phyloP scores from a whole-genome alignment of 2,888 invertebrate genomes.

The Timema podura region DNA sequence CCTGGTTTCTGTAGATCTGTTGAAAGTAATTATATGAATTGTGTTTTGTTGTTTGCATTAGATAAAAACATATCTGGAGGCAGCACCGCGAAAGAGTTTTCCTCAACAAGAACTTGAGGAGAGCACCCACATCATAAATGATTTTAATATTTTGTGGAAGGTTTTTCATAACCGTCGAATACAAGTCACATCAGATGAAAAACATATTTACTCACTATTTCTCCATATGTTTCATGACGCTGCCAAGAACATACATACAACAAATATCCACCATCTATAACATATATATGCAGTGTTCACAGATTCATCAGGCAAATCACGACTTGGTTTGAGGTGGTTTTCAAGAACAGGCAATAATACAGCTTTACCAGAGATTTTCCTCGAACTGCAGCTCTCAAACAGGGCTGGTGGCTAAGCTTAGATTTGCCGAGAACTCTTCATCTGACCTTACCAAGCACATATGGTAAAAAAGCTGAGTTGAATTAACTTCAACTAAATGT shows the following conservation, averaged over 20 bases:
- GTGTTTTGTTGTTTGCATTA: slow-evolving; percentile 2
- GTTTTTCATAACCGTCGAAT: not conserved
- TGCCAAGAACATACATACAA: slow-evolving; percentile 5
- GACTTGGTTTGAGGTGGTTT: not conserved
- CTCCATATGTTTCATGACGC: not conserved
- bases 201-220: not conserved
- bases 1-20: not conserved
- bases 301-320: not conserved
- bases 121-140: not conserved
- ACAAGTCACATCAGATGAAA: not conserved
- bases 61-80: not conserved
- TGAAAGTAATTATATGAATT: not conserved
- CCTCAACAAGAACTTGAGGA: slow-evolving; percentile 3
- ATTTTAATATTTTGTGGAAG: not conserved
- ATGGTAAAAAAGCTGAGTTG: not conserved
- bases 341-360: not conserved
- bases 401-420: not conserved
- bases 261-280: not conserved
- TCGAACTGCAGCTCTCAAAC: not conserved
- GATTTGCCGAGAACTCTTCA: not conserved
- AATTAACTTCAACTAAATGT: not conserved
- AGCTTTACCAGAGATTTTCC: not conserved
- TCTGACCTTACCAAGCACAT: not conserved
- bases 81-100: not conserved
- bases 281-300: not conserved